Evolutionary conservation across 2,888 invertebrate species (phyloP), one percentile per base, ranked within the genome.

Genomic region (Harpalus rubripes): DNA sequence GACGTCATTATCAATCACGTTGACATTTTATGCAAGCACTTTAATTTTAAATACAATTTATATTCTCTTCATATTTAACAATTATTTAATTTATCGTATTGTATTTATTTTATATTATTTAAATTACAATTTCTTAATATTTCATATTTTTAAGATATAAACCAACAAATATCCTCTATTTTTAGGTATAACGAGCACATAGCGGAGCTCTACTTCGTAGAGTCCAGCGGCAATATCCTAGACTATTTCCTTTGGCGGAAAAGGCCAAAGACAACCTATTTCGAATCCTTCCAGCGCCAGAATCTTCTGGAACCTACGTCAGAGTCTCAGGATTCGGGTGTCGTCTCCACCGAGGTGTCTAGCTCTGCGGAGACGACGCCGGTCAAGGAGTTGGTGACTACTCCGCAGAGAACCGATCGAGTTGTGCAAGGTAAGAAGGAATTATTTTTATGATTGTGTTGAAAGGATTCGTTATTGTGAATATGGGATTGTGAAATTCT

Each of bases 211-310:
- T 98, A 95, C 92, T 98, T 96, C 92, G 94, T 98, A 88, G 96
- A 97, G 92, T 94, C 94, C 88, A 96, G 96, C 88, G 96, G 97
- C 86, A 96, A 97, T 92, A 94, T 98, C 93, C 95, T 97, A 94
- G 98, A 98, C 91, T 96, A 95, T 91, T 94, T 94, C 88, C 92
- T 94, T 88, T 98, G 97, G 96, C 95, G 95, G 88, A 97, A 96
- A 91, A 93, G 95, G 88, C 95, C 96, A 87, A 94, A 96, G 85
- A 94, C 95, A 87, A 94, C 95, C 86, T 95, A 95, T 90, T 95
- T 96, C 89, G 90, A 95, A 86, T 93, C 95, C 82, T 97, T 96
- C 91, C 92, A 96, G 88, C 95, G 95, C 89, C 95, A 96, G 88
- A 94, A 95, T 88, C 93, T 93, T 86, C 93, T 96, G 88, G 94